Conservation (phyloP, 2,888 invertebrate species). For the Drosophila aldrichi region DNA sequence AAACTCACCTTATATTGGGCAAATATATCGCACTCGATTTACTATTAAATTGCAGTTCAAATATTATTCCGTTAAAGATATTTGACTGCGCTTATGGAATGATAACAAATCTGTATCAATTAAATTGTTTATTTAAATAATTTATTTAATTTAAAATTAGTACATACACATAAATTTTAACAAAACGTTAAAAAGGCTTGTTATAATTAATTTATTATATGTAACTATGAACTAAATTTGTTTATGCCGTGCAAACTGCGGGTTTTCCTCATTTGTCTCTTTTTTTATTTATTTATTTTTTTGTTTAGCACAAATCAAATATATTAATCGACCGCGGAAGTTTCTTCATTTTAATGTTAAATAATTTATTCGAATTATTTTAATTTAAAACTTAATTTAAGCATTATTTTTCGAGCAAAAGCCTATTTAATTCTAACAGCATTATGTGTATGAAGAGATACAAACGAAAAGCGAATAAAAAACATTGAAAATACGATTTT, state of each 20-base stretch:
- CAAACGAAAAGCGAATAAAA: slow-evolving; percentile 54
- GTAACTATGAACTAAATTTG: slow-evolving; percentile 49
- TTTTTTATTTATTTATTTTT: slow-evolving; percentile 22
- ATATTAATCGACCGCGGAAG: slow-evolving; percentile 27
- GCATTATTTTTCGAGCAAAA: slow-evolving; percentile 78
- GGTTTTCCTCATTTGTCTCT: slow-evolving; percentile 32
- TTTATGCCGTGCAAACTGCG: slow-evolving; percentile 35
- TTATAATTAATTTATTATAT: slow-evolving; percentile 53
- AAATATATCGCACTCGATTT: slow-evolving; percentile 7
- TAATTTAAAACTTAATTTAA: slow-evolving; percentile 67
- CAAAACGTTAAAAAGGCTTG: slow-evolving; percentile 45
- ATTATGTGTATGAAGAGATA: slow-evolving; percentile 34
- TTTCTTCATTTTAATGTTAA: slow-evolving; percentile 31
- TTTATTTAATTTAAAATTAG: slow-evolving; percentile 57
- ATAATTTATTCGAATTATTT: slow-evolving; percentile 54
- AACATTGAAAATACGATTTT: slow-evolving; percentile 77
- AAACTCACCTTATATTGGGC: neutral
- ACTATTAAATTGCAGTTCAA: neutral
- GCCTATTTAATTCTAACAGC: slow-evolving; percentile 63
- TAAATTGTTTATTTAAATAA: slow-evolving; percentile 51
- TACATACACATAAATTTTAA: slow-evolving; percentile 58
- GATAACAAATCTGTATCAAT: neutral
- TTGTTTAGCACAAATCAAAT: slow-evolving; percentile 54
- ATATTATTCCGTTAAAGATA: neutral
- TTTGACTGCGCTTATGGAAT: neutral